Evolutionary conservation across 2,113 vertebrate genomes (phyloP).

Genomic region (Melospiza georgiana): DNA sequence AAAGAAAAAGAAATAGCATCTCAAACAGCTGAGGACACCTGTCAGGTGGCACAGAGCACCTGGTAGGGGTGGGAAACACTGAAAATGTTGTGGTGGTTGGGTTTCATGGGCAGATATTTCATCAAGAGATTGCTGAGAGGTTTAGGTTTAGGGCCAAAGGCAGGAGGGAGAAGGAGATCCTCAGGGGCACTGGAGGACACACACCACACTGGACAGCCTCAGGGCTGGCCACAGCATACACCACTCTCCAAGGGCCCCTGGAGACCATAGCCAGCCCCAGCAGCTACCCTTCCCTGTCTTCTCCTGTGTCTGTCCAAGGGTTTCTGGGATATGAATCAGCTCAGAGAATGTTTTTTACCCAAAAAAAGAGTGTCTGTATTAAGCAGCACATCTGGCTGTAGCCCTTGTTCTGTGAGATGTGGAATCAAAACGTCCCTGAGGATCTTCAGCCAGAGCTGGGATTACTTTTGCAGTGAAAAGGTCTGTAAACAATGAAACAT

Average conservation of each 20-base stretch:
- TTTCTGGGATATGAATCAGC: neutral
- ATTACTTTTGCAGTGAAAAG: neutral
- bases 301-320: neutral
- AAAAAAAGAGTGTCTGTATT: too few species aligned
- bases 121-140: neutral
- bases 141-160: neutral
- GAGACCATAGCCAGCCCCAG: neutral
- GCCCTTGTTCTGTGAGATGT: neutral
- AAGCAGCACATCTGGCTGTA: neutral
- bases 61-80: neutral
- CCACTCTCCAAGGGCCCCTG: neutral
- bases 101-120: neutral
- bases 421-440: neutral
- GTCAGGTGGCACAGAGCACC: neutral
- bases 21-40: neutral
- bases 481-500: neutral
- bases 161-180: neutral
- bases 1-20: neutral
- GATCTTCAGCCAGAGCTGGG: neutral
- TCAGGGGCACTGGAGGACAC: rapidly evolving
- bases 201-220: neutral
- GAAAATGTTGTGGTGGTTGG: neutral
- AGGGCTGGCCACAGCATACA: neutral
- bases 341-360: neutral
- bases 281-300: neutral